Conservation (phyloP, 2,797 vertebrate species). For the Chrosomus eos region DNA sequence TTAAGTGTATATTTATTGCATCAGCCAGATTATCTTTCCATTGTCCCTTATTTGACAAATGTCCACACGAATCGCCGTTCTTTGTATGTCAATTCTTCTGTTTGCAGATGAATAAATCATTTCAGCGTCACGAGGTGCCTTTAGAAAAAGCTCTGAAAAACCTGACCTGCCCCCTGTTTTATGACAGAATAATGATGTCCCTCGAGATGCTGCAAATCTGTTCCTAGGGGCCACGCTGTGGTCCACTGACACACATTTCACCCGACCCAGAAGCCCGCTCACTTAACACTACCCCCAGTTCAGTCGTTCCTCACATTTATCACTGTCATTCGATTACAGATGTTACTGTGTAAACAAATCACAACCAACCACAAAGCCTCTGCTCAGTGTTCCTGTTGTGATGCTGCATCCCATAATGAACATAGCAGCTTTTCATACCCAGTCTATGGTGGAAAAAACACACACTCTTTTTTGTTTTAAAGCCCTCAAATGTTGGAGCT, state of each 20-base stretch:
- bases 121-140: conserved; percentile 33
- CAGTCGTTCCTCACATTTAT: conserved; percentile 45
- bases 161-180: conserved; percentile 59
- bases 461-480: background rate
- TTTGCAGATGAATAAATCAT: conserved; percentile 47
- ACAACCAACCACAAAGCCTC: conserved; percentile 11
- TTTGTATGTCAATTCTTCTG: conserved; percentile 10
- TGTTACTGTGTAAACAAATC: conserved; percentile 41
- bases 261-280: conserved; percentile 47
- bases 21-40: background rate
- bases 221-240: conserved; percentile 62
- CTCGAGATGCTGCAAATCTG: conserved; percentile 61
- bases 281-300: conserved; percentile 44
- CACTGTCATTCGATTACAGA: conserved; percentile 45
- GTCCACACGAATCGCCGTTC: background rate
- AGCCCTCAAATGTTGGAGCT: conserved; percentile 35
- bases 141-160: conserved; percentile 39
- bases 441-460: conserved; percentile 2
- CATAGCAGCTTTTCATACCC: background rate
- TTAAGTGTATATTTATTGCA: background rate
- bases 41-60: conserved; percentile 12
- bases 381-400: background rate
- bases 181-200: conserved; percentile 74
- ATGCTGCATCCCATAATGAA: conserved; percentile 14
- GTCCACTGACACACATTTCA: conserved; percentile 60